phyloP scores from a whole-genome alignment of 2,888 invertebrate genomes.

The Siphonodentalium dalli region DNA sequence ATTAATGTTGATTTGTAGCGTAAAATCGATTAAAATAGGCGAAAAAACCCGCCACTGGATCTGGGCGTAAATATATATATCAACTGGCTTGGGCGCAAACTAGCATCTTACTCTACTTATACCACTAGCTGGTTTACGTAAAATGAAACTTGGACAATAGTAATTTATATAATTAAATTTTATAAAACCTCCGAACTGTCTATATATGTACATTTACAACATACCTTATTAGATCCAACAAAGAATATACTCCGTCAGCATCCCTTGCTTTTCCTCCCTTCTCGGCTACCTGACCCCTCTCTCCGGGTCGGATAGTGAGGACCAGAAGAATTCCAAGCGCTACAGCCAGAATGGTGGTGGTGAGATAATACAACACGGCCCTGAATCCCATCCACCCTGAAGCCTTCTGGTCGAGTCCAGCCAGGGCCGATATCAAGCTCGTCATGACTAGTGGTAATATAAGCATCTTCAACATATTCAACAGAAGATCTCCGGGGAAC shows the following conservation, averaged over 20 bases:
- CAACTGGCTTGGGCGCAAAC: no score
- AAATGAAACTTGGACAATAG: no score
- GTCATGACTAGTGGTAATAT: slow-evolving; percentile 75
- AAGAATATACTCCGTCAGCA: slow-evolving; percentile 33
- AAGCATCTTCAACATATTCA: slow-evolving; percentile 75
- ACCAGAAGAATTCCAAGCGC: slow-evolving; percentile 90
- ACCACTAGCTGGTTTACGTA: no score
- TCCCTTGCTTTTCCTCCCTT: slow-evolving; percentile 13
- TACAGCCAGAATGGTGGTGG: slow-evolving; percentile 89
- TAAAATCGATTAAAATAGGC: no score
- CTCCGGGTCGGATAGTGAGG: slow-evolving; percentile 81
- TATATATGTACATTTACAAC: not conserved
- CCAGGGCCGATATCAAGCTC: slow-evolving; percentile 75
- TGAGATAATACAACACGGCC: slow-evolving; percentile 88
- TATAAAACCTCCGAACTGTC: no score
- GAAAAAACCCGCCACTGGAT: no score
- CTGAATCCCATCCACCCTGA: slow-evolving; percentile 85
- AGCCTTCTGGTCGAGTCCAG: slow-evolving; percentile 85
- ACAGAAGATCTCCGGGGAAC: slow-evolving; percentile 74
- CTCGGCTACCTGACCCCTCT: slow-evolving; percentile 14
- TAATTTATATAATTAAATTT: no score
- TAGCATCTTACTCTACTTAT: no score
- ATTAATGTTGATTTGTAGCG: no score
- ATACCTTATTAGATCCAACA: slow-evolving; percentile 34
- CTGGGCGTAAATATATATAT: no score